Evolutionary conservation across 64 coral and sea anemone genomes (phyloP), one percentile per base, ranked within the genome.

Genomic region (Trachythela sp.): DNA sequence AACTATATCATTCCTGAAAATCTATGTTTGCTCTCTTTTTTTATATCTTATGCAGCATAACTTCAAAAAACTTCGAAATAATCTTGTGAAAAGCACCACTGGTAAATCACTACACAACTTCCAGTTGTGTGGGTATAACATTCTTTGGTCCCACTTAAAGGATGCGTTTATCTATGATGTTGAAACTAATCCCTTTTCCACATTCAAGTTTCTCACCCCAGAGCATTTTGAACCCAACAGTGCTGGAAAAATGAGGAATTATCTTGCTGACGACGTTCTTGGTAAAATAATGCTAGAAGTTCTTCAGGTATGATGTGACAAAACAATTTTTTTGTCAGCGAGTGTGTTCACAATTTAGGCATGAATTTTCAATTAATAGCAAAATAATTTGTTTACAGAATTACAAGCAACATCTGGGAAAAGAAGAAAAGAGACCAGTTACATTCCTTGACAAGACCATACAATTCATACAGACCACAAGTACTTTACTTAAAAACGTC

Each of bases 151-250:
- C 26, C 68, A 72, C 26, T 35, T 72, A 26, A 72, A 72, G 26
- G 68, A 72, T 22, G 2, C 68, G 29, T 72, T 72, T 35, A 72
- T 72, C 15, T 72, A 72, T 72, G 68, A 72, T 27, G 68, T 72
- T 13, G 68, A 72, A 1, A 72, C 24, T 22, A 72, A 72, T 26
- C 68, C 68, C 14, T 24, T 72, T 26, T 9, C n/a, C 14, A 72
- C 68, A 13, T 72, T 72, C 68, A 72, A 72, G 68, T 72, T 72
- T 72, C 68, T 72, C 14, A 27, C 68, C 68, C 68, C 68, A 22
- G 68, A 72, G n/a, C 68, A 72, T 72, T 72, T 72, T 72, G 68
- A 13, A 11, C 24, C 33, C 17, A 72, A 9, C 18, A 72, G 68
- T 72, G 68, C 68, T 31, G 68, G 68, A 26, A 72, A 72, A 26